Evolutionary conservation across 2,797 vertebrate species (phyloP).

Genomic region (Mallotus villosus): DNA sequence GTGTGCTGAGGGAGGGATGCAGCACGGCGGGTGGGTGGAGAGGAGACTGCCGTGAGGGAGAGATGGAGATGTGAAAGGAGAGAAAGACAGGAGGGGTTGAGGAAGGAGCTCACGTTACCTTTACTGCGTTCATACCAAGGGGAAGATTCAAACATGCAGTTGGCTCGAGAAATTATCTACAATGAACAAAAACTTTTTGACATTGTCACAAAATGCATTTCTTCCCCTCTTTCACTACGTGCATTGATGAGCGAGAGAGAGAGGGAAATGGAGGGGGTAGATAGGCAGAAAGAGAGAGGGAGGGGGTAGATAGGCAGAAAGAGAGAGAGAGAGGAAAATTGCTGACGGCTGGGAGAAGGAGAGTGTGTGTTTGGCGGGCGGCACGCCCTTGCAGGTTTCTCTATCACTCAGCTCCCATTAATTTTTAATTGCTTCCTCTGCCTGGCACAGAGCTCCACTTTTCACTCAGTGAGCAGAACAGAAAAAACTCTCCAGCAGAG

Average conservation of each 20-base stretch:
- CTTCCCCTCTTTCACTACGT: background rate
- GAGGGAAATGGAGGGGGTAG: constrained; percentile 2
- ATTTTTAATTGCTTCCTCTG: constrained; percentile 90
- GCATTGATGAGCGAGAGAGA: constrained; percentile 18
- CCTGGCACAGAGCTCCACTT: constrained; percentile 73
- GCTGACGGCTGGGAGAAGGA: constrained; percentile 63
- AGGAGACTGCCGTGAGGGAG: background rate
- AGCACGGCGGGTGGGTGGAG: background rate
- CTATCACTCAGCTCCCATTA: constrained; percentile 83
- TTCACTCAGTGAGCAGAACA: constrained; percentile 65
- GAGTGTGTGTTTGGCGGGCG: constrained; percentile 58
- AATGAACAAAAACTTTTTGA: background rate
- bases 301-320: constrained; percentile 28
- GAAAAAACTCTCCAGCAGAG: constrained; percentile 51
- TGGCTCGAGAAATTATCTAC: background rate
- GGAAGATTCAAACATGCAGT: background rate
- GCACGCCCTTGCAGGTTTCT: constrained; percentile 84
- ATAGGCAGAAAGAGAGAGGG: constrained; percentile 36
- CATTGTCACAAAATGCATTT: background rate
- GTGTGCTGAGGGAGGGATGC: background rate
- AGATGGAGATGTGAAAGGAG: background rate
- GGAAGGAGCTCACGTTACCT: background rate
- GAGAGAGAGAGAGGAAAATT: constrained; percentile 33
- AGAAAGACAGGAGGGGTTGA: no score
- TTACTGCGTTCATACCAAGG: background rate